Evolutionary conservation across 2,888 invertebrate species (phyloP).

Genomic region (Balanococcus diminutus): DNA sequence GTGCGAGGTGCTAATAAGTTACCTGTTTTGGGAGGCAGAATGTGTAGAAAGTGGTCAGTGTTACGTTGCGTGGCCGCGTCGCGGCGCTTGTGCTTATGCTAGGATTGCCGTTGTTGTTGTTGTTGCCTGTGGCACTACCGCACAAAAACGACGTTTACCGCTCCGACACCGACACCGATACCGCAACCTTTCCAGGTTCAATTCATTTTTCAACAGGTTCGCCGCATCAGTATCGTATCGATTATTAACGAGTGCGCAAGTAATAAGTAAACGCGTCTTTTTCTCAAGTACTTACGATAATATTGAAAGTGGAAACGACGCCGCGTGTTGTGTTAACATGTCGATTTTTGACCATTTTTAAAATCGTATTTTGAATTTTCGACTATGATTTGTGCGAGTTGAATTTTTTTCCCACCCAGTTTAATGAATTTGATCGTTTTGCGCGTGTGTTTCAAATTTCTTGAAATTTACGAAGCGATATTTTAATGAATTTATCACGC

Average conservation of each 20-base stretch:
- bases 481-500: background rate
- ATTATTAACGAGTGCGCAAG: background rate
- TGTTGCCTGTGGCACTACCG: background rate
- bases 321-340: background rate
- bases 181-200: background rate
- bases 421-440: background rate
- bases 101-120: background rate
- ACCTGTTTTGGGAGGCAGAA: background rate
- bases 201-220: constrained; percentile 20
- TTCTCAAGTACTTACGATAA: too few species aligned
- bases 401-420: background rate
- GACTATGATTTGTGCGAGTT: background rate
- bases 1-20: background rate
- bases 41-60: constrained; percentile 36
- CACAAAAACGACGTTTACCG: background rate
- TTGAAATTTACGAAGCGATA: background rate
- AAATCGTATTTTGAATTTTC: background rate
- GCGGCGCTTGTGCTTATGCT: background rate
- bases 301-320: background rate
- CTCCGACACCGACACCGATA: background rate
- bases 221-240: constrained; percentile 7
- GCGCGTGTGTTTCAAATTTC: background rate
- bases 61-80: background rate
- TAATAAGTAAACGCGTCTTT: too few species aligned
- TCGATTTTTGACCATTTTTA: background rate